A percentile compares a stretch with the other conserved stretches of the same genome.
Conservation (phyloP, 2,888 invertebrate genomes). For the Neocrepidodera transversa region DNA sequence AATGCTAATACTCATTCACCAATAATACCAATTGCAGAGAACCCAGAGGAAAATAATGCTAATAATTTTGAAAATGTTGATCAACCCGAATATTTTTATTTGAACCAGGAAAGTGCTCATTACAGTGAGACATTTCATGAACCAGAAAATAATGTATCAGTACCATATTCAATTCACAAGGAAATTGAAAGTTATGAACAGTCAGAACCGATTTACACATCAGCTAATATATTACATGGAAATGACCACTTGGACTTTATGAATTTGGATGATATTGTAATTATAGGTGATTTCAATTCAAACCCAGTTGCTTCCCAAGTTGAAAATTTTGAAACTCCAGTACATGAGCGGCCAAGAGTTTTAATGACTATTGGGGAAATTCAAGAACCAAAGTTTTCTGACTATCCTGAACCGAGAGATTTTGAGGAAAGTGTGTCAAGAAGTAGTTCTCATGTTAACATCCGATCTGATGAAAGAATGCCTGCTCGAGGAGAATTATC, state of each 20-base stretch:
- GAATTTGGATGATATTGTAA: slow-evolving; percentile 62
- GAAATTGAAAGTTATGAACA: slow-evolving; percentile 42
- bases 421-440: slow-evolving; percentile 56
- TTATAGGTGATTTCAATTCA: slow-evolving; percentile 55
- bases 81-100: slow-evolving; percentile 37
- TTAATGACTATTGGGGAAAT: slow-evolving; percentile 56
- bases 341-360: slow-evolving; percentile 50
- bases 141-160: slow-evolving; percentile 20
- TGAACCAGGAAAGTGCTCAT: slow-evolving; percentile 29
- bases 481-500: slow-evolving; percentile 86
- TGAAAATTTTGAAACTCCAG: slow-evolving; percentile 53
- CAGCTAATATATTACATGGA: slow-evolving; percentile 50
- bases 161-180: slow-evolving; percentile 33
- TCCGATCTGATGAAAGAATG: slow-evolving; percentile 86
- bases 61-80: slow-evolving; percentile 36
- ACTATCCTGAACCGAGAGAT: slow-evolving; percentile 53
- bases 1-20: slow-evolving; percentile 35
- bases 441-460: slow-evolving; percentile 74
- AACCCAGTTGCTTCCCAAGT: slow-evolving; percentile 54
- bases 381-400: slow-evolving; percentile 39
- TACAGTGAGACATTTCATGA: slow-evolving; percentile 17
- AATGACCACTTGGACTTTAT: slow-evolving; percentile 58
- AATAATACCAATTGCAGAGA: slow-evolving; percentile 25
- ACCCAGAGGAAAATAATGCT: slow-evolving; percentile 29
- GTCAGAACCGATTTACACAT: slow-evolving; percentile 49